phyloP scores from a whole-genome alignment of 1,140 invertebrate species.

The Ridgeia piscesae region DNA sequence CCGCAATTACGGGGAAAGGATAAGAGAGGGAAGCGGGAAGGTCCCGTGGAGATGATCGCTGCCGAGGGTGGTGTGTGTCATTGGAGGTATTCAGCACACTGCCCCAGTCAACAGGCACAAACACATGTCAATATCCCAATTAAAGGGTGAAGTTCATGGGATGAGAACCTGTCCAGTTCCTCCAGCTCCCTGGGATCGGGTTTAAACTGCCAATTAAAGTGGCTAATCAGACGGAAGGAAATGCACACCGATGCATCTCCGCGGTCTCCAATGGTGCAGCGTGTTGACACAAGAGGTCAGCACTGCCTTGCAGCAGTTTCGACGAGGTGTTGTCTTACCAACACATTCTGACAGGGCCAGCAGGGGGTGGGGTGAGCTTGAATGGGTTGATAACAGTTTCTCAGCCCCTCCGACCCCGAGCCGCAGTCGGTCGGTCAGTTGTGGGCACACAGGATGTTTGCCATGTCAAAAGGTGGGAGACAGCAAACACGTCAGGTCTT shows the following conservation, averaged over 20 bases:
- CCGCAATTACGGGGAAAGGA: not conserved
- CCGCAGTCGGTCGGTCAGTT: not conserved
- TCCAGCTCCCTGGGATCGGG: conserved; percentile 63
- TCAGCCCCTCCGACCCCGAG: not conserved
- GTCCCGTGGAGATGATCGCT: not conserved
- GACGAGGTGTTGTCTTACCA: not conserved
- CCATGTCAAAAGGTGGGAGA: not conserved
- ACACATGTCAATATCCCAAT: conserved; percentile 20
- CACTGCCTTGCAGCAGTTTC: not conserved
- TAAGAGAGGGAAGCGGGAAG: not conserved
- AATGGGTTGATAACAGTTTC: not conserved
- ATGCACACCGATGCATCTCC: not conserved
- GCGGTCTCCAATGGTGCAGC: not conserved
- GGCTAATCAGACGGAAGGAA: not conserved
- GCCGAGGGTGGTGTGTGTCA: not conserved
- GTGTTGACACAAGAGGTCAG: conserved; percentile 3
- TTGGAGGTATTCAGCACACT: conserved; percentile 51
- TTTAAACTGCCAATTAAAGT: not conserved
- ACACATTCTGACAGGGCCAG: not conserved
- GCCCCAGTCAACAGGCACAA: conserved; percentile 1
- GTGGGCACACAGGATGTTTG: not conserved
- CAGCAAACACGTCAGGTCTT: not conserved
- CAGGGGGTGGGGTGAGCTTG: not conserved
- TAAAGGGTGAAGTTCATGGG: conserved; percentile 25
- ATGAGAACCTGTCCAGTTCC: not conserved